Evolutionary conservation across 2,113 vertebrate species (phyloP).

Genomic region (Bubo scandiacus): DNA sequence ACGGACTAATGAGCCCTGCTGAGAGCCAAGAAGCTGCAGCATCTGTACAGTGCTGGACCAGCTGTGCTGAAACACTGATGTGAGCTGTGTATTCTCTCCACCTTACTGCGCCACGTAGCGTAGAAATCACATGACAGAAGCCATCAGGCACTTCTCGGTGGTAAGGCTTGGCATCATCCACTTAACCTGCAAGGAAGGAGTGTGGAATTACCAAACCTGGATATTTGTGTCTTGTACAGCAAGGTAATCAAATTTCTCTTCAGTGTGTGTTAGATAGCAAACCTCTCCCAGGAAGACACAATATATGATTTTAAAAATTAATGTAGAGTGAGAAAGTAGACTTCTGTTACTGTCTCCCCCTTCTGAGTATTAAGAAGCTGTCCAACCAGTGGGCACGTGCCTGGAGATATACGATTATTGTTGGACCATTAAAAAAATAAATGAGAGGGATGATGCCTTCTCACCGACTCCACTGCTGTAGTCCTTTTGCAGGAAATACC

Average conservation of each 20-base stretch:
- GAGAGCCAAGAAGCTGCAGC: background rate
- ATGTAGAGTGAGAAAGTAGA: background rate
- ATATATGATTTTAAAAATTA: background rate
- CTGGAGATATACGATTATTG: background rate
- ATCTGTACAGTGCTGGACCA: background rate
- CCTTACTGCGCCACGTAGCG: background rate
- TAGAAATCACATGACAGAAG: background rate
- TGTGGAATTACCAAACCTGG: background rate
- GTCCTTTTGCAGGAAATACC: background rate
- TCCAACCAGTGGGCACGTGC: background rate
- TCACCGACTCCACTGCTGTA: background rate
- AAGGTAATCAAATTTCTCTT: background rate
- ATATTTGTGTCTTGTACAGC: background rate
- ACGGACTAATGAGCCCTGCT: background rate
- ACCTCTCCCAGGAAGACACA: background rate
- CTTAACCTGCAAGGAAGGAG: background rate
- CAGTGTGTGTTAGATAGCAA: background rate
- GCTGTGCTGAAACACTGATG: background rate
- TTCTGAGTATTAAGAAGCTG: background rate
- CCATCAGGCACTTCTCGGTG: background rate
- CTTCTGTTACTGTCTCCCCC: background rate
- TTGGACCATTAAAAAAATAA: background rate
- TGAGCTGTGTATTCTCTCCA: background rate
- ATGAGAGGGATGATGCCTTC: background rate
- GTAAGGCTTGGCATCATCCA: background rate